Percentiles rank a stretch among this genome's conserved stretches.
These are phyloP conservation scores for Butorides virescens DNA, from an alignment of 2,113 vertebrate species.

Conservation along the genomic window DNA sequence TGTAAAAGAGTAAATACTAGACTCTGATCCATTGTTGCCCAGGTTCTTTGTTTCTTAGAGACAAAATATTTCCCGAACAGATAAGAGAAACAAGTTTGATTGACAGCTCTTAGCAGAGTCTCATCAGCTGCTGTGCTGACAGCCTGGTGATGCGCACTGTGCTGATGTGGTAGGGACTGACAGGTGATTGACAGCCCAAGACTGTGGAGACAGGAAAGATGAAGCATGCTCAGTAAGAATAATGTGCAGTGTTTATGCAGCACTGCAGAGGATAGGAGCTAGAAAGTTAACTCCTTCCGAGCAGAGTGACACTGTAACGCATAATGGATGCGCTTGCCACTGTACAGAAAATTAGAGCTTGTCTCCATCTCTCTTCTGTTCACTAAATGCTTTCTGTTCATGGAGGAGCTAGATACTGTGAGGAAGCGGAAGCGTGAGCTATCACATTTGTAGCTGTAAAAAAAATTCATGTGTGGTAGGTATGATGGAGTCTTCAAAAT, in stretches of 20 bases:
- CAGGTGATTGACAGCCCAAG: slow-evolving; percentile 80
- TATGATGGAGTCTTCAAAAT: not conserved
- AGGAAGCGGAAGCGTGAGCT: not conserved
- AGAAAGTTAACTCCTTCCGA: slow-evolving; percentile 67
- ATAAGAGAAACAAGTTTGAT: slow-evolving; percentile 78
- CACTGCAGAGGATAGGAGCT: slow-evolving; percentile 36
- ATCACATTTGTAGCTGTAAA: slow-evolving; percentile 12
- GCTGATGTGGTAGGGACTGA: slow-evolving; percentile 75
- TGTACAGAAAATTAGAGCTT: not conserved
- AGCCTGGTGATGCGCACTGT: slow-evolving; percentile 68
- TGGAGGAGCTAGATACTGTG: not conserved
- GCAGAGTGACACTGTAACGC: not conserved
- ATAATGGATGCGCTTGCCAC: not conserved
- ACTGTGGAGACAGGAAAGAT: slow-evolving; percentile 64
- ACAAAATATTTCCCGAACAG: slow-evolving; percentile 78
- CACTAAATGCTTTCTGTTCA: not conserved
- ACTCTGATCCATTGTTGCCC: slow-evolving; percentile 65
- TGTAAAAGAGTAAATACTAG: slow-evolving; percentile 52
- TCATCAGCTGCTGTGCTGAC: slow-evolving; percentile 78
- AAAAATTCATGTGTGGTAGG: not conserved
- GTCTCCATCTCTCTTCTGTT: not conserved
- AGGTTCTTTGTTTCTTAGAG: slow-evolving; percentile 77
- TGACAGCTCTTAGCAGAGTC: slow-evolving; percentile 72
- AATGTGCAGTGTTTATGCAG: slow-evolving; percentile 67
- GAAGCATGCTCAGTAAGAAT: slow-evolving; percentile 73